Base-by-base conservation (phyloP, 2,888 invertebrate genomes). In the Heliconius ismenius region DNA sequence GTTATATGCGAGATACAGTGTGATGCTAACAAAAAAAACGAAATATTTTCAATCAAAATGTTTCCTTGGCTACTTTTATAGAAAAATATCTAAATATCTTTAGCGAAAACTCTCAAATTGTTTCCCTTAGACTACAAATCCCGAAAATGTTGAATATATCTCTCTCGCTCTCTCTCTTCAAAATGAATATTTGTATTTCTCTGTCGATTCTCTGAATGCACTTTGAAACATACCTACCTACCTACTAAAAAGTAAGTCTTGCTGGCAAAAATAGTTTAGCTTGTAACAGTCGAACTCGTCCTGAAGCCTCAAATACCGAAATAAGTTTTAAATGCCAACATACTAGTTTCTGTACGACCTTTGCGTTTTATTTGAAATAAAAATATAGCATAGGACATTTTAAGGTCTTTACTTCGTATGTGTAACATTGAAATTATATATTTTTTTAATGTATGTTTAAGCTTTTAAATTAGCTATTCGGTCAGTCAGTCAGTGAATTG, bases 301-400 rank as follows among this genome's bases (percentile, higher is more conserved):
- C 54, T 60, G 63, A 60, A 75, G 58, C 62, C n/a, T 58, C 63
- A 72, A 77, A 79, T 65, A 65, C 60, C 64, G 73, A 75, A 73
- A 73, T 73, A 39, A 69, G 43, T 69, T 70, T 73, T 76, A 74
- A 79, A 79, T 76, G 79, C 69, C 76, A 76, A 74, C 62, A 73
- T 36, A 15, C 75, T 75, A 67, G 68, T 73, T 26, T 70, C n/a
- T 36, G 60, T 36, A 60, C 77, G 77, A 79, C 77, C 75, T 79
- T 79, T 77, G 32, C 69, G 26, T 73, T 73, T 63, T 24, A n/a
- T n/a, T n/a, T n/a, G n/a, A 43, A 70, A 64, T 70, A 65, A 77
- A 69, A 73, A 73, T 21, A 70, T 54, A 54, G 63, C 32, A 70
- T 65, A 60, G 65, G 60, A 75, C 26, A 72, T 21, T 65, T 67